A percentile compares a stretch with the other conserved stretches of the same genome.
phyloP scores from a whole-genome alignment of 30 jellyfish, hydroid and myxozoan species.

The Aurelia coerulea region DNA sequence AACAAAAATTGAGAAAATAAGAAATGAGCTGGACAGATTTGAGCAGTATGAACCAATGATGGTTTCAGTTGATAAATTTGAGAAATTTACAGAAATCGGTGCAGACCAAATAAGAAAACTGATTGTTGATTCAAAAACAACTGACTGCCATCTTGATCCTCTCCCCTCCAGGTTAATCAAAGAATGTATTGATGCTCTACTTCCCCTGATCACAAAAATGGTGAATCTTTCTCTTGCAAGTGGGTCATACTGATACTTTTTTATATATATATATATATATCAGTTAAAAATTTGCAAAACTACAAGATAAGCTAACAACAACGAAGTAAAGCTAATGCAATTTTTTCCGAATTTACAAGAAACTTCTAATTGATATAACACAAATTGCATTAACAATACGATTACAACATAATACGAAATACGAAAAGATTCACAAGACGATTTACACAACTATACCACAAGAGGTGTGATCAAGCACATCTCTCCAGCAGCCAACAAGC shows the following conservation, averaged over 20 bases:
- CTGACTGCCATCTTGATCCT: not conserved
- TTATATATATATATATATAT: too few relatives aligned
- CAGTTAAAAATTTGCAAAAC: too few relatives aligned
- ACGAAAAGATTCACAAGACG: too few relatives aligned
- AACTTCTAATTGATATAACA: too few relatives aligned
- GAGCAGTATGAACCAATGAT: not conserved
- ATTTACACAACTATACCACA: too few relatives aligned
- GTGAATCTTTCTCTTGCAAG: not conserved
- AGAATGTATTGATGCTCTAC: not conserved
- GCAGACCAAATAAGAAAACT: slow-evolving; percentile 18
- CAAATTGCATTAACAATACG: too few relatives aligned
- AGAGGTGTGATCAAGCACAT: too few relatives aligned
- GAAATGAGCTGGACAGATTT: slow-evolving; percentile 6
- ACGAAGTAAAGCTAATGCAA: too few relatives aligned
- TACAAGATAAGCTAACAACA: too few relatives aligned
- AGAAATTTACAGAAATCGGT: slow-evolving; percentile 4
- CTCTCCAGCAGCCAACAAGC: too few relatives aligned
- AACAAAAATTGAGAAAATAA: slow-evolving; percentile 8
- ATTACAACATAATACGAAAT: not conserved
- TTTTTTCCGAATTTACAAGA: too few relatives aligned
- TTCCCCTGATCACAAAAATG: not conserved
- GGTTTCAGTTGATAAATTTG: slow-evolving; percentile 11
- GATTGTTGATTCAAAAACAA: slow-evolving; percentile 17
- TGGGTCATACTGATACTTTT: not conserved
- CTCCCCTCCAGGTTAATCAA: not conserved